Evolutionary conservation across 1,140 invertebrate genomes (phyloP), one percentile per base, ranked within the genome.

Genomic region (Tetraneura akinire): DNA sequence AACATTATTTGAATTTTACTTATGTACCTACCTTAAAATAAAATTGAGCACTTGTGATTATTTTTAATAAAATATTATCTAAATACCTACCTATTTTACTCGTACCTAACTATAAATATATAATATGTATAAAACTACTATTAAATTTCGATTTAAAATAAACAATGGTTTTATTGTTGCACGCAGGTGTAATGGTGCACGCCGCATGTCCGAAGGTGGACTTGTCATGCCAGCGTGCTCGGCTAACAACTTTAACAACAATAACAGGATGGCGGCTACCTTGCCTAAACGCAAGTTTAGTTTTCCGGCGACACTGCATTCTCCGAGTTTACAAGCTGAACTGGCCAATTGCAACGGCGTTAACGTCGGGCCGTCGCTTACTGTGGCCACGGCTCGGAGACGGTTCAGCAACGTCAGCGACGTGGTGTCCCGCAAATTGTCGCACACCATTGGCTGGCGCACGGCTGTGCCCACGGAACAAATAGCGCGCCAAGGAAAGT

Each of bases 371-470:
- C 80, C 85, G 84, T 82, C 81, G 60, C 70, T 84, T 5, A 82
- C 83, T 51, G 78, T 83, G 57, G 80, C 80, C 45, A 53, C 85
- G 1, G 87, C 88, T 0, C 85, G 88, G 23, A 85, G 91, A 57
- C 85, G 91, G 53, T 88, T 92, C 64, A 91, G 90, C 83, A 92
- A 91, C 83, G 91, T 92, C 13, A 89, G 91, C 82, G 91, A 91
- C 84, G 91, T 88, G 1, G 90, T 92, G 1, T 87, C 89, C 3
- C 85, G 91, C 49, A 92, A 92, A 83, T 85, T 92, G 29, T 92
- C 91, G 21, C 88, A 89, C n/a, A 91, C 90, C 0, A 91, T 91
- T 53, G 90, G 91, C 10, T 92, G 91, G 91, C 86, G 90, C 73
- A 86, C 87, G 3, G 85, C 87, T 4, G 60, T 87, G 47, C 88